phyloP scores from a whole-genome alignment of 1,140 invertebrate species.

The Trialeurodes vaporariorum region DNA sequence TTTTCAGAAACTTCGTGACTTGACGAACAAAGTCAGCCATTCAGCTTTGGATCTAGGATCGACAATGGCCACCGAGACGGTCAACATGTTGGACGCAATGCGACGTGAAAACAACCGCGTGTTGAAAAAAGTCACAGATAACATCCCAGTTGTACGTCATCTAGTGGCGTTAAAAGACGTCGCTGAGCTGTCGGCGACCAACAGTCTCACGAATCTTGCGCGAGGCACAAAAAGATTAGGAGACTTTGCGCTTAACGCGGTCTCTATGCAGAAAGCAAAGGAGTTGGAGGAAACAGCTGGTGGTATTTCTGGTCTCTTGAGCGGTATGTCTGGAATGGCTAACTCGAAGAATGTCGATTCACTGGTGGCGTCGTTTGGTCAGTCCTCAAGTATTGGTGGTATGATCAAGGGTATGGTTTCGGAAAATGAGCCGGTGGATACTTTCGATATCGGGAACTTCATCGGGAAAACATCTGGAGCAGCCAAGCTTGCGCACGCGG shows the following conservation, averaged over 20 bases:
- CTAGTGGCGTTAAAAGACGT: background rate
- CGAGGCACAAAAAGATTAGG: background rate
- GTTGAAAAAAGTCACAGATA: background rate
- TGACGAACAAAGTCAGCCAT: background rate
- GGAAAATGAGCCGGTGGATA: background rate
- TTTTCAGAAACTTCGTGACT: background rate
- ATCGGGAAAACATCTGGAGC: background rate
- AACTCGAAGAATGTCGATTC: background rate
- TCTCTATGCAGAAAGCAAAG: background rate
- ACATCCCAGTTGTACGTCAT: background rate
- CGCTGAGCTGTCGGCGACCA: background rate
- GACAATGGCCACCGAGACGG: background rate
- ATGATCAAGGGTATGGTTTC: background rate
- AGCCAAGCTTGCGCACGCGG: too few species aligned
- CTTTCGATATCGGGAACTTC: background rate
- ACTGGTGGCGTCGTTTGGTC: background rate
- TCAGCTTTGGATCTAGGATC: background rate
- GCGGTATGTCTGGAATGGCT: background rate
- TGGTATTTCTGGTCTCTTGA: background rate
- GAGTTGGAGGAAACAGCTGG: background rate
- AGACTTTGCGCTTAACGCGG: background rate
- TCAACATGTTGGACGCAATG: background rate
- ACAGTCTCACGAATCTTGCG: background rate
- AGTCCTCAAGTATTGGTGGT: background rate
- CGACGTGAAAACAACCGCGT: background rate